Evolutionary conservation across 2,113 vertebrate species (phyloP).

Genomic region (Agapornis roseicollis): DNA sequence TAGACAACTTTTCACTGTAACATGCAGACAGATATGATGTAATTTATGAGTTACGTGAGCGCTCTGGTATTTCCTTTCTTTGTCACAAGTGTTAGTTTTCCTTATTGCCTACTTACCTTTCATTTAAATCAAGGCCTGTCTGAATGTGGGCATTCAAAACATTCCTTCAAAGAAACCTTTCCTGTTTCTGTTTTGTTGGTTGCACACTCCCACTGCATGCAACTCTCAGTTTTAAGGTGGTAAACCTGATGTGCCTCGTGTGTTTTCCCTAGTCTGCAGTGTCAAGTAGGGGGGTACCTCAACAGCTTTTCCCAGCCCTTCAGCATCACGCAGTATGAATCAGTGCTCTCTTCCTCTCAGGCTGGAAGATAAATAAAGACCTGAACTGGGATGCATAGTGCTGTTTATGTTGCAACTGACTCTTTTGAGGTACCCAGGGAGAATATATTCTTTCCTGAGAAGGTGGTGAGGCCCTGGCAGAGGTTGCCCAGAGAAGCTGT

Average conservation of each 20-base stretch:
- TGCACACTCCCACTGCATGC: rapidly evolving
- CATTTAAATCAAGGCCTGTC: neutral
- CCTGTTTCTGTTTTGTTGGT: neutral
- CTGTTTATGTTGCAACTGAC: neutral
- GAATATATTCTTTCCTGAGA: neutral
- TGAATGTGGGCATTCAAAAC: neutral
- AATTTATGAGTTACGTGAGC: conserved; percentile 4
- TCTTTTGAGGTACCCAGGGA: neutral
- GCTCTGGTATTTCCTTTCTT: conserved; percentile 60
- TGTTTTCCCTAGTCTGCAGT: neutral
- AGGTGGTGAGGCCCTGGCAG: neutral
- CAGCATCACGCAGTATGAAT: neutral
- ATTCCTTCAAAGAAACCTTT: conserved; percentile 20
- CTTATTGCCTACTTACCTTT: conserved; percentile 33
- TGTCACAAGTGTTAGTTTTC: conserved; percentile 52
- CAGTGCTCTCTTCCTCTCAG: neutral
- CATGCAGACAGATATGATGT: conserved; percentile 20
- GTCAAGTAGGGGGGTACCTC: neutral
- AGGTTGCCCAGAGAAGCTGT: neutral
- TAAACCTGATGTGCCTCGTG: neutral
- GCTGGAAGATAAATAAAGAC: neutral
- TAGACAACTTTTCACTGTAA: conserved; percentile 7
- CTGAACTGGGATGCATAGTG: neutral
- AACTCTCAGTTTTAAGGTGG: neutral
- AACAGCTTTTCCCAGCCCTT: neutral